Base-by-base conservation (phyloP, 2,888 invertebrate species). In the Apamea anceps region DNA sequence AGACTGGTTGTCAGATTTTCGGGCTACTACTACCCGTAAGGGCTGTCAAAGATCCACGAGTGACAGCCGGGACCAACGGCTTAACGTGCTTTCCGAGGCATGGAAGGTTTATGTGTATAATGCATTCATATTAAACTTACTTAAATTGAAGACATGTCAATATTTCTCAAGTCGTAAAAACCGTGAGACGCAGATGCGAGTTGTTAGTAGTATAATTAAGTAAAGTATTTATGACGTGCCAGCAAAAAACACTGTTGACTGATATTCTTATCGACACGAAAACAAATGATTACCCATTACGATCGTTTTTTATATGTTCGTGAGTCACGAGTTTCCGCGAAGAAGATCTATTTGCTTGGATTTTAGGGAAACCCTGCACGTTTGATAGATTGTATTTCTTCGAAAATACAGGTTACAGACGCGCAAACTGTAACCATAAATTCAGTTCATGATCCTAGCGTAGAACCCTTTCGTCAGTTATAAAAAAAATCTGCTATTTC, bases 281-380 rank as follows among this genome's bases (percentile, higher is more conserved):
- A 85, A 89, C 78, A 87, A 85, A 78, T 71, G 67, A 80, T 45
- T 84, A 79, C 80, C 74, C 63, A 75, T 83, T 81, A 77, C 67
- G 80, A 67, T 25, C n/a, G 42, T 76, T 42, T 80, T 75, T 79
- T 80, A 62, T 78, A 68, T 71, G 42, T 25, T 75, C 12, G 25
- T 73, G 70, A 77, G 73, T 85, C 87, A 87, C 77, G 75, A 80
- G 6, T 67, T 63, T 62, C 32, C 15, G 62, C 13, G 15, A n/a
- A 57, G 15, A 21, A 13, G 28, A 2, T 15, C n/a, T 62, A 66
- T 65, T 77, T 45, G 32, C 2, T 73, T 48, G 12, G 18, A 15
- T 51, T 37, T 75, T 57, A 7, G 15, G 32, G 25, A 57, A 67
- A 32, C 15, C 21, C 12, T 37, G 2, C 13, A 25, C 18, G 25